These are phyloP conservation scores for Aleiodes sp. DNA, from an alignment of 1,140 invertebrate genomes.

Conservation along the genomic window DNA sequence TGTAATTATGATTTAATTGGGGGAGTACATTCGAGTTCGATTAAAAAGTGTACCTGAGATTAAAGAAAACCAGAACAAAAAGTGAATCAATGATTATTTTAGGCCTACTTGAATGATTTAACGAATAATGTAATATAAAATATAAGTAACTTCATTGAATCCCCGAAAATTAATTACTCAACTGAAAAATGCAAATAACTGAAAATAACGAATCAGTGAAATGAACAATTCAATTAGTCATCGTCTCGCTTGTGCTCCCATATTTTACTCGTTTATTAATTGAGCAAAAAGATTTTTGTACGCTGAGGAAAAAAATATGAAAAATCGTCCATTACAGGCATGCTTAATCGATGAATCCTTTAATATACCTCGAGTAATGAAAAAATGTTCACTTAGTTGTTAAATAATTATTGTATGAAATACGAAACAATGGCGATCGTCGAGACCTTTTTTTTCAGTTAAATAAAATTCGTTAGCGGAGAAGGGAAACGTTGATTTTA, in stretches of 20 bases:
- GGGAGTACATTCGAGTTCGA: slow-evolving; percentile 33
- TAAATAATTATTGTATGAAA: too few species aligned
- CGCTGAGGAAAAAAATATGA: slow-evolving; percentile 12
- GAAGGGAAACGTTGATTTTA: too few species aligned
- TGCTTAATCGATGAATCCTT: not conserved
- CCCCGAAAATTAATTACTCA: not conserved
- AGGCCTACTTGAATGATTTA: slow-evolving; percentile 13
- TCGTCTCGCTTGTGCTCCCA: slow-evolving; percentile 32
- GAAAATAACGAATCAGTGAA: slow-evolving; percentile 4
- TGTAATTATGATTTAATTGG: slow-evolving; percentile 8
- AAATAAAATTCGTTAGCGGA: too few species aligned
- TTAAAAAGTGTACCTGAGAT: slow-evolving; percentile 28
- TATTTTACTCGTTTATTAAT: not conserved
- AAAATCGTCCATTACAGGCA: slow-evolving; percentile 8
- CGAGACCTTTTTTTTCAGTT: too few species aligned
- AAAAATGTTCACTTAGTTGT: not conserved
- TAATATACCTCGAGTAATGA: not conserved
- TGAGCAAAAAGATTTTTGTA: slow-evolving; percentile 25
- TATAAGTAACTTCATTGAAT: not conserved
- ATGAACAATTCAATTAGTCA: slow-evolving; percentile 10
- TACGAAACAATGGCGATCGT: too few species aligned
- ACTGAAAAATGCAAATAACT: not conserved
- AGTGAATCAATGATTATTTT: not conserved
- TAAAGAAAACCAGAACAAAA: slow-evolving; percentile 5
- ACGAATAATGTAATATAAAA: not conserved